Percentiles rank a stretch among this genome's conserved stretches.
Evolutionary conservation across 2,113 vertebrate species (phyloP).

Genomic region (Cariama cristata): DNA sequence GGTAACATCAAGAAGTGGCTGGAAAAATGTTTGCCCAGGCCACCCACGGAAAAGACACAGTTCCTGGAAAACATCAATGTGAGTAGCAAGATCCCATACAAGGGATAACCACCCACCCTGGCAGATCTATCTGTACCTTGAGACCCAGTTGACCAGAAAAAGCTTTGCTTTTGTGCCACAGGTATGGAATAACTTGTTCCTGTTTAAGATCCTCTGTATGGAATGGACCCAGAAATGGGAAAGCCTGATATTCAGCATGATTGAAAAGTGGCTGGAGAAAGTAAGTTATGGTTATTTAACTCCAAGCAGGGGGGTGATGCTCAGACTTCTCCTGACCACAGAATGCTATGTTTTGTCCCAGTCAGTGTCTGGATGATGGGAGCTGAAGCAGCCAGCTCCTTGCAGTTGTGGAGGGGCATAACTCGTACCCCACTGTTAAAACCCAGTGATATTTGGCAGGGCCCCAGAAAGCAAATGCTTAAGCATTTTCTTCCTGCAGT

Average conservation of each 20-base stretch:
- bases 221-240: not conserved
- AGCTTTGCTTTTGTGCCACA: not conserved
- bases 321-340: not conserved
- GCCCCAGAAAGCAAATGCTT: not conserved
- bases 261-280: not conserved
- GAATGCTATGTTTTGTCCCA: not conserved
- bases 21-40: not conserved
- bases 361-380: not conserved
- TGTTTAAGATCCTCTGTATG: not conserved
- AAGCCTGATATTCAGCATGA: not conserved
- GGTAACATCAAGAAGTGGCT: not conserved
- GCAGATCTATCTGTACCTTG: not conserved
- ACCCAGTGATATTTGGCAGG: not conserved
- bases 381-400: not conserved
- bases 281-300: not conserved
- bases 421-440: not conserved
- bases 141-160: not conserved
- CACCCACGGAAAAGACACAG: not conserved
- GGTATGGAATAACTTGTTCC: not conserved
- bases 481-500: not conserved
- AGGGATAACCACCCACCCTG: not conserved
- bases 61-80: not conserved
- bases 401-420: not conserved
- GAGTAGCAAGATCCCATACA: not conserved
- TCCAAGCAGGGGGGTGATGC: not conserved